phyloP scores from a whole-genome alignment of 2,113 vertebrate species.

The Labeo catla region DNA sequence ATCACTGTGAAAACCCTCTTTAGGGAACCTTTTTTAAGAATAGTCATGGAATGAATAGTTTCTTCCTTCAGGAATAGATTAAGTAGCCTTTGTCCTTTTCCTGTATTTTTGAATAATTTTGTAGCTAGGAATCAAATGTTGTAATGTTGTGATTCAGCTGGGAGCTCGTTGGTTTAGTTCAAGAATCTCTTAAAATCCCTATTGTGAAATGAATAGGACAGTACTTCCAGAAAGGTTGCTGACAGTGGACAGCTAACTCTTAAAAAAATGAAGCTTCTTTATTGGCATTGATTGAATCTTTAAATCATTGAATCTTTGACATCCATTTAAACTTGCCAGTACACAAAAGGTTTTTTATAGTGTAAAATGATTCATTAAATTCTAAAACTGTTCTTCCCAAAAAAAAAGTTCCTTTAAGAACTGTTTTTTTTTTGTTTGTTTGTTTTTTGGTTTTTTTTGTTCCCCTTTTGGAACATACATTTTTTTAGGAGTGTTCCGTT shows the following conservation, averaged over 20 bases:
- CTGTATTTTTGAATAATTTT: not conserved
- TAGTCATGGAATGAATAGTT: too few relatives aligned
- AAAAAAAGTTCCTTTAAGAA: not conserved
- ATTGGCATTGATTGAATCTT: too few relatives aligned
- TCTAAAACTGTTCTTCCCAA: not conserved
- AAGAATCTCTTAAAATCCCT: not conserved
- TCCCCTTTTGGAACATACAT: not conserved
- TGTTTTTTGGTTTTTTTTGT: too few relatives aligned
- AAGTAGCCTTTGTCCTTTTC: not conserved
- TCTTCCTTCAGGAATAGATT: too few relatives aligned
- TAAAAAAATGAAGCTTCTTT: too few relatives aligned
- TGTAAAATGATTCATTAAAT: too few relatives aligned
- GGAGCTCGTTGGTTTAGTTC: not conserved
- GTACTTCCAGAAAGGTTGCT: not conserved
- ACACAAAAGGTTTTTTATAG: too few relatives aligned
- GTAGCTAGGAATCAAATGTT: not conserved
- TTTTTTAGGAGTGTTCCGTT: not conserved
- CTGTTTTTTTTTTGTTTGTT: not conserved
- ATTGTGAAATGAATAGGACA: not conserved
- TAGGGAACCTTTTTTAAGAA: too few relatives aligned
- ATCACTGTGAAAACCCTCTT: too few relatives aligned
- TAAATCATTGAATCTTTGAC: too few relatives aligned
- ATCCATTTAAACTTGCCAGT: not conserved
- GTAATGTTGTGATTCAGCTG: not conserved
- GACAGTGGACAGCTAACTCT: not conserved